A percentile compares a stretch with the other conserved stretches of the same genome.
These are phyloP conservation scores for Clivina fossor DNA, from an alignment of 2,888 invertebrate genomes.

Conservation along the genomic window DNA sequence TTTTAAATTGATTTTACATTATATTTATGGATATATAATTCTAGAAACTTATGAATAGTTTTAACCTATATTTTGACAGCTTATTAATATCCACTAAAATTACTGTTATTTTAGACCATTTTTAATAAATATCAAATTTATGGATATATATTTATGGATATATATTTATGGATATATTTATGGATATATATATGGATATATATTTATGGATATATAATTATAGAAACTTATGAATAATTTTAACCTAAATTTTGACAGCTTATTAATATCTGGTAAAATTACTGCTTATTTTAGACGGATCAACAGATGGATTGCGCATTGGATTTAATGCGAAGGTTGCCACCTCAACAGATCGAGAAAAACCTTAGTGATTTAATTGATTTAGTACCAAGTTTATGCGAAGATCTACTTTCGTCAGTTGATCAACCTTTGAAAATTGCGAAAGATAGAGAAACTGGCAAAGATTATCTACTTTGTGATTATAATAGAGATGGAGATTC, in stretches of 20 bases:
- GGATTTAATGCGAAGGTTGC: slow-evolving; percentile 97
- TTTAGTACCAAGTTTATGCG: slow-evolving; percentile 92
- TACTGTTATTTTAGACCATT: slow-evolving; percentile 63
- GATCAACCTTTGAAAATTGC: slow-evolving; percentile 99
- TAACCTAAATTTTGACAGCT: slow-evolving; percentile 32
- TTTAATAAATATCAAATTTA: slow-evolving; percentile 16
- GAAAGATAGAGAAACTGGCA: slow-evolving; percentile 90
- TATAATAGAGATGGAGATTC: slow-evolving; percentile 99
- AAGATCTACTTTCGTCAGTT: slow-evolving; percentile 94
- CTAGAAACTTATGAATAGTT: not conserved
- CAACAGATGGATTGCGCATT: slow-evolving; percentile 98
- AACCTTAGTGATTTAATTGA: slow-evolving; percentile 97
- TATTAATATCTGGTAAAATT: slow-evolving; percentile 7
- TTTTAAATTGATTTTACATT: not conserved
- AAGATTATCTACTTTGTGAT: slow-evolving; percentile 97
- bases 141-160: slow-evolving; percentile 14
- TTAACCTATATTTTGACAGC: slow-evolving; percentile 31
- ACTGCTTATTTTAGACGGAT: slow-evolving; percentile 69
- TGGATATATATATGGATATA: slow-evolving; percentile 3
- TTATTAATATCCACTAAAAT: slow-evolving; percentile 10
- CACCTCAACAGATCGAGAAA: slow-evolving; percentile 99
- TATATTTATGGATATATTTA: not conserved
- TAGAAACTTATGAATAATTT: not conserved
- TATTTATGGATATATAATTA: not conserved
- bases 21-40: slow-evolving; percentile 1